Base-by-base conservation (phyloP, 2,888 invertebrate genomes). In the Netelia melanura region DNA sequence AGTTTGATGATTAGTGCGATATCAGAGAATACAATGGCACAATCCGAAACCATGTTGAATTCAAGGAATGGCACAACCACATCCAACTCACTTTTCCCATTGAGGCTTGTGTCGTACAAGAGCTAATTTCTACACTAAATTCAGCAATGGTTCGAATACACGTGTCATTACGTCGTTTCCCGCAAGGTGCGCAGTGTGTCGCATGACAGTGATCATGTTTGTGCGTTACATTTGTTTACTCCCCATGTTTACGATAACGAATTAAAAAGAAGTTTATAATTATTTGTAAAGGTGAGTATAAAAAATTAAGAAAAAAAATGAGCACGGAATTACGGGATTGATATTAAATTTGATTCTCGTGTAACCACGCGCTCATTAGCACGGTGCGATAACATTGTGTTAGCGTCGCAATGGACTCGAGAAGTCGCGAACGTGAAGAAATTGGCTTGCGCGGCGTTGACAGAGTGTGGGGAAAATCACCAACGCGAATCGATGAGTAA, bases 401-500 rank as follows among this genome's bases (percentile, higher is more conserved):
- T 17, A 30, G 38, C 10, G 21, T 44, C 48, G 44, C 30, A 78
- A 95, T 97, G 94, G 97, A 97, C 89, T 95, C 96, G 0, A 94
- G 97, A 79, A 94, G 97, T 79, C 95, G 96, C 88, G 96, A 97
- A 90, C 94, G 98, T 67, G 97, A 98, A 91, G 94, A 95, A 85
- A 96, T 98, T 64, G 97, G 97, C 1, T 94, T 96, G 88, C 94
- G 96, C 84, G 97, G 97, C 9, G 95, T 96, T 23, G 94, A 95
- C 1, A 95, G 95, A 83, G 94, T 97, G 71, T 98, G 98, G 98
- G 96, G 96, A 43, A 96, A 96, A 92, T 97, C 97, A 1, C 98
- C 98, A 0, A 90, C 95, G 0, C 95, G 95, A 87, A 88, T 92
- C 43, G 95, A 96, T 86, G 96, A 96, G 96, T 97, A 94, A 94